Evolutionary conservation across 2,888 invertebrate species (phyloP), one percentile per base, ranked within the genome.

Genomic region (Drosophila glabriapex): DNA sequence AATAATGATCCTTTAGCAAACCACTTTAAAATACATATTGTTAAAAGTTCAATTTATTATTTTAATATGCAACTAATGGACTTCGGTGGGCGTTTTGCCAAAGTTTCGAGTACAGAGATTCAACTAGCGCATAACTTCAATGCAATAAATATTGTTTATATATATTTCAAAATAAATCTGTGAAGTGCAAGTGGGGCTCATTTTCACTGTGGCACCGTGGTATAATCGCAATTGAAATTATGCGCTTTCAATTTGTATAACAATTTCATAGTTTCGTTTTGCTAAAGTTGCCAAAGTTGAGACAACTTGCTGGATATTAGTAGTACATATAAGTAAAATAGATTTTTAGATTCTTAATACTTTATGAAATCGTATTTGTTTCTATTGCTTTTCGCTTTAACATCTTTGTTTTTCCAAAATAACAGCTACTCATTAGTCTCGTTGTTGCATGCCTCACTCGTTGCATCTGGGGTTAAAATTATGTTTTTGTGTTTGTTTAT

Each of bases 71-170:
- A 78, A 76, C 76, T 55, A 49, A 76, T 72, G 39, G 29, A 70
- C 60, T 70, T 82, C 85, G 85, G 85, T 85, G 85, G 85, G 83
- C 88, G 72, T 83, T 76, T 78, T 85, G 83, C 85, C 81, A 87
- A 85, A 85, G 76, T 74, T 82, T 73, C 60, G 68, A 68, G 50
- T 73, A 49, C 14, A 43, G 58, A 37, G 10, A 53, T 65, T 50
- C 46, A 61, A 33, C 52, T 53, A 66, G 74, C 84, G 75, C 52
- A 67, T 69, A 67, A 65, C 71, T 78, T 68, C 67, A 70, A 49
- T 66, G 43, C 78, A 71, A 54, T n/a, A n/a, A 71, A 54, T n/a
- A n/a, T 12, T 37, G 0, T 6, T 9, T 53, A n/a, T 33, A 5
- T 19, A 37, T 37, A 19, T 25, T 43, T 43, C 6, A 43, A 43